Evolutionary conservation across 2,888 invertebrate species (phyloP).

Genomic region (Camponotus fellah): DNA sequence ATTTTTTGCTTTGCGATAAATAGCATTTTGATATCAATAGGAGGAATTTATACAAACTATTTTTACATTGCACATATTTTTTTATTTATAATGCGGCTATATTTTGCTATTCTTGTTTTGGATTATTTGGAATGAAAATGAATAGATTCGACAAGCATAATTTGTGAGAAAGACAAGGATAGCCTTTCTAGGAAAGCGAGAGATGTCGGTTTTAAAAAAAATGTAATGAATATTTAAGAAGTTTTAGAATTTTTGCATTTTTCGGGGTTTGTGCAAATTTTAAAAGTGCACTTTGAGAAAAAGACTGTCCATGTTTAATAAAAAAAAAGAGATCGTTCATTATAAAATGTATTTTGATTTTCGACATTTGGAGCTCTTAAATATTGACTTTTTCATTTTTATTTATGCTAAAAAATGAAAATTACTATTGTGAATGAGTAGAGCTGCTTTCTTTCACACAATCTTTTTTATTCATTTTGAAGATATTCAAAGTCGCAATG

Average conservation of each 20-base stretch:
- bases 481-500: background rate
- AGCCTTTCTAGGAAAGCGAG: background rate
- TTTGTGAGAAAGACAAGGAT: background rate
- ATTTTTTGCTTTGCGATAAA: slow-evolving; percentile 18
- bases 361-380: background rate
- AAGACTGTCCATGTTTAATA: background rate
- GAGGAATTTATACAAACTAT: slow-evolving; percentile 1
- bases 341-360: background rate
- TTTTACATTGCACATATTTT: slow-evolving; percentile 27
- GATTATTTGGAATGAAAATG: slow-evolving; percentile 5
- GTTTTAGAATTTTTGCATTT: background rate
- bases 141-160: background rate
- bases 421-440: background rate
- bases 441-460: background rate
- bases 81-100: background rate
- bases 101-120: background rate
- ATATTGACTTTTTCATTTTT: background rate
- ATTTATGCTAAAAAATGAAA: background rate
- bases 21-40: slow-evolving; percentile 17
- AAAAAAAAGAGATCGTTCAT: background rate
- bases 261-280: background rate
- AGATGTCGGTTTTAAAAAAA: background rate
- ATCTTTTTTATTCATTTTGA: background rate
- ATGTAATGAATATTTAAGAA: background rate
- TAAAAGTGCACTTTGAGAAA: background rate